Evolutionary conservation across 2,888 invertebrate genomes (phyloP).

Genomic region (Mactromeris polynyma): DNA sequence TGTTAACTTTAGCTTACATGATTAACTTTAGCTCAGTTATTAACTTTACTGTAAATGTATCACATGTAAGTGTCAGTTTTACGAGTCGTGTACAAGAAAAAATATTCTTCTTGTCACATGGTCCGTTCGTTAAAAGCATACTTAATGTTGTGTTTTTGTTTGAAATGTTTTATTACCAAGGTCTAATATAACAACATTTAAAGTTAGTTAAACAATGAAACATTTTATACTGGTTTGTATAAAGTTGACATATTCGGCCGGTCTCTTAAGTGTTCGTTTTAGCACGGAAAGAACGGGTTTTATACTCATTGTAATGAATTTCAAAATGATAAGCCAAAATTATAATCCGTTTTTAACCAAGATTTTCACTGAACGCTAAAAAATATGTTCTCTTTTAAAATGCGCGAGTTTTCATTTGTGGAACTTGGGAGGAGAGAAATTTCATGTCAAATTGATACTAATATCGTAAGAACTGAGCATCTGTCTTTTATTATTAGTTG

Average conservation of each 20-base stretch:
- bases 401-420: not conserved
- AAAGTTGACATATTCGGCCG: not conserved
- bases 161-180: not conserved
- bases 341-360: no score
- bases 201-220: not conserved
- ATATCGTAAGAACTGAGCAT: not conserved
- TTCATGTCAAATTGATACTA: not conserved
- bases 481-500: not conserved
- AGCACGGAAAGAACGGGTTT: not conserved
- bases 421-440: not conserved
- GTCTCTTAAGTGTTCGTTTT: not conserved
- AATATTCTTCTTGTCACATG: not conserved
- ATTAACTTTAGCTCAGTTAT: not conserved
- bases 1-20: not conserved
- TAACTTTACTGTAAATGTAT: not conserved
- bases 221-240: not conserved
- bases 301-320: not conserved
- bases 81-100: not conserved
- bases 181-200: not conserved
- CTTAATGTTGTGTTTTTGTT: not conserved
- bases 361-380: no score
- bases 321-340: no score
- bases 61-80: not conserved
- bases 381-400: not conserved
- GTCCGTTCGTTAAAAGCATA: not conserved